Evolutionary conservation across 2,113 vertebrate species (phyloP).

Genomic region (Engystomops pustulosus): DNA sequence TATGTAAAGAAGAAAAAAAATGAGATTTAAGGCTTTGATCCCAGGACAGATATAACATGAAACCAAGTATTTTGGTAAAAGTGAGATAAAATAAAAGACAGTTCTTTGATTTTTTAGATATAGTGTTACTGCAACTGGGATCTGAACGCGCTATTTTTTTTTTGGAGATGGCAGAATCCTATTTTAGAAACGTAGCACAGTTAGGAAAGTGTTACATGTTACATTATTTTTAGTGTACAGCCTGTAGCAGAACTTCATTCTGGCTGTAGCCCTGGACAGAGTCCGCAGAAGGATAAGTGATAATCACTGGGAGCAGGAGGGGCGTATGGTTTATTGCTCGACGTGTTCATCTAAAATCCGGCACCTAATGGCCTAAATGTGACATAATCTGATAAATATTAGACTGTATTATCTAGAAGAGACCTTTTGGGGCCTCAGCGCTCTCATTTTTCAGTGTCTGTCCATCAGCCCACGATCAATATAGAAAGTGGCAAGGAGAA

Average conservation of each 20-base stretch:
- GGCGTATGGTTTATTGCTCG: no score
- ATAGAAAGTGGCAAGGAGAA: no score
- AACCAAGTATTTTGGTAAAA: no score
- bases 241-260: background rate
- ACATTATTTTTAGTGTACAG: background rate
- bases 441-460: background rate
- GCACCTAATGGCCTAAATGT: background rate
- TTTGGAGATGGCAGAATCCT: no score
- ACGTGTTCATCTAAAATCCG: background rate
- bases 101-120: background rate
- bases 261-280: background rate
- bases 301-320: background rate
- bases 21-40: no score
- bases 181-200: background rate
- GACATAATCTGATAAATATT: background rate
- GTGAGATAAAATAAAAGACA: background rate
- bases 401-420: no score
- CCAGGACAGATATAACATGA: no score
- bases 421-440: background rate
- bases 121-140: background rate
- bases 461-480: no score
- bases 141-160: background rate
- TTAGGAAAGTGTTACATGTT: background rate
- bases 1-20: no score
- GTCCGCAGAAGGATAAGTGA: no score